Percentiles rank a stretch among this genome's conserved stretches.
phyloP scores from a whole-genome alignment of 2,797 vertebrate species.

The Pseudomugil gertrudae region DNA sequence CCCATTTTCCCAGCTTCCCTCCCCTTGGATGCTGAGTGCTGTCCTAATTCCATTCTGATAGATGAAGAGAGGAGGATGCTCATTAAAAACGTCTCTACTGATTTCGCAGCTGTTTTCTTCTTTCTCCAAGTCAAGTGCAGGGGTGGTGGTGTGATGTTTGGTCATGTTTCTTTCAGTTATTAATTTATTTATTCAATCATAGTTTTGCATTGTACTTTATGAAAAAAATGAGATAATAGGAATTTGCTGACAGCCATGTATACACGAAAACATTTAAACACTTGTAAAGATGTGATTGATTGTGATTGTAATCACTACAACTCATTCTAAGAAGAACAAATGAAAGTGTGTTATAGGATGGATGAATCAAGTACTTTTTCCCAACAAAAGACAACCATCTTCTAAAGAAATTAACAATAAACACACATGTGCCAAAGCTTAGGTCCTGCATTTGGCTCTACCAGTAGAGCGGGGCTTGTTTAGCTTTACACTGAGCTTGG shows the following conservation, averaged over 20 bases:
- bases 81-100: slow-evolving; percentile 74
- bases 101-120: slow-evolving; percentile 51
- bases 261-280: neutral
- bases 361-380: neutral
- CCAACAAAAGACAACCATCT: neutral
- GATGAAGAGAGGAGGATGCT: slow-evolving; percentile 63
- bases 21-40: slow-evolving; percentile 59
- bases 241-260: neutral
- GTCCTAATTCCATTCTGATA: slow-evolving; percentile 75
- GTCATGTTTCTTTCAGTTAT: slow-evolving; percentile 34
- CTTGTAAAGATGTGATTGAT: slow-evolving; percentile 1
- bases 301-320: neutral
- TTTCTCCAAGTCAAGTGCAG: slow-evolving; percentile 25
- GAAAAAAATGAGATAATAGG: neutral
- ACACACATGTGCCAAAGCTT: no score
- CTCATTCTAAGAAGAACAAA: slow-evolving; percentile 7
- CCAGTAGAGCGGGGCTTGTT: no score
- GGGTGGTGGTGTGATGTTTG: slow-evolving; percentile 16
- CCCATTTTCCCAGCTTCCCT: slow-evolving; percentile 61
- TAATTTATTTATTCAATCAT: slow-evolving; percentile 1
- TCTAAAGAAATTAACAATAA: neutral
- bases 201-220: neutral
- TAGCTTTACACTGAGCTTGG: no score
- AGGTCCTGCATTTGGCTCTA: no score
- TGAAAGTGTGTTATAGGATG: no score